A percentile compares a stretch with the other conserved stretches of the same genome.
Conservation (phyloP, 1,140 invertebrate genomes). For the Procambarus clarkii region DNA sequence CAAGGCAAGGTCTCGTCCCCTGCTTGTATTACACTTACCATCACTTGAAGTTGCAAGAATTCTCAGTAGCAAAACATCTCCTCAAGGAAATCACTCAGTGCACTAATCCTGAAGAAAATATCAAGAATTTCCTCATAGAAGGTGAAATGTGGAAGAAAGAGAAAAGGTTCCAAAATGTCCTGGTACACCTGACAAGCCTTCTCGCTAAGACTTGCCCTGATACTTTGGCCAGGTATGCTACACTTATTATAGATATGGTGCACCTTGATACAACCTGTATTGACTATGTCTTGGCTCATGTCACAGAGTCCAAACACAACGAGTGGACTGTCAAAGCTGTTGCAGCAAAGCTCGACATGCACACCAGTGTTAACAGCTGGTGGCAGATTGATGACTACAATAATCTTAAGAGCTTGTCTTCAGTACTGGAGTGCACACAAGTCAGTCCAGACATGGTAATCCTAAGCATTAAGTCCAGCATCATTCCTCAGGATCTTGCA, state of each 20-base stretch:
- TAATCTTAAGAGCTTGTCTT: not conserved
- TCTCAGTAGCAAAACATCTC: not conserved
- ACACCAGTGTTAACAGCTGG: not conserved
- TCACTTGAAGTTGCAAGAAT: not conserved
- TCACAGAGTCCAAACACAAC: not conserved
- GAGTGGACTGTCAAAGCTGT: not conserved
- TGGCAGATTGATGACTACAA: not conserved
- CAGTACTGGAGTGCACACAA: not conserved
- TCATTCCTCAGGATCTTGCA: not conserved
- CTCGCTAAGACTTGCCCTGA: not conserved
- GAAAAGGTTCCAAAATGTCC: not conserved
- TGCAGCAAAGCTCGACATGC: not conserved
- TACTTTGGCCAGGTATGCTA: not conserved
- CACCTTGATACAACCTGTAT: not conserved
- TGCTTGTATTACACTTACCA: not conserved
- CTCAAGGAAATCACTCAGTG: not conserved
- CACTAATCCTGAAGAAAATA: not conserved
- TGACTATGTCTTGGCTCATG: not conserved
- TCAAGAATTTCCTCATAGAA: not conserved
- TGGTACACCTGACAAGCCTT: not conserved
- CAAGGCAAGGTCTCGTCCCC: not conserved
- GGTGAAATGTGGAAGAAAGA: not conserved
- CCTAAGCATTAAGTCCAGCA: not conserved
- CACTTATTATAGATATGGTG: not conserved
- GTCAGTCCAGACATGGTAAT: not conserved